These are phyloP conservation scores for Ascaphus truei DNA, from an alignment of 2,113 vertebrate genomes.

Conservation along the genomic window DNA sequence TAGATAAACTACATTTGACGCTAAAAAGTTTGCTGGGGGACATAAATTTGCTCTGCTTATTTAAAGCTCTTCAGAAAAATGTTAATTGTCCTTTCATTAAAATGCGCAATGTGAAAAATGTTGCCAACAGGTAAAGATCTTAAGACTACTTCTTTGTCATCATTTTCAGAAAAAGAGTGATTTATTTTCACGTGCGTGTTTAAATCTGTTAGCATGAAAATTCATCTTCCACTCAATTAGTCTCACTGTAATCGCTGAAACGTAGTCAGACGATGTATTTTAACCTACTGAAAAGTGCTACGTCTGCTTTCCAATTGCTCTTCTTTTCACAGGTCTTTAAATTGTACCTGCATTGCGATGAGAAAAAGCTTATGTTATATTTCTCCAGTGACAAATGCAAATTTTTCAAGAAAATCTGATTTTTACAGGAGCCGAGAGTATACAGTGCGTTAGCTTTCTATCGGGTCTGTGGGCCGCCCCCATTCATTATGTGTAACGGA, in stretches of 20 bases:
- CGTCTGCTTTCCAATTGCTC: neutral
- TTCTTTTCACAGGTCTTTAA: constrained; percentile 18
- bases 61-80: no score
- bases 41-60: no score
- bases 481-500: constrained; percentile 27
- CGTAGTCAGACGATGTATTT: no score
- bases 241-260: no score
- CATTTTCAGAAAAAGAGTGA: no score
- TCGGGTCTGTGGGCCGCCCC: constrained; percentile 3
- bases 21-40: no score
- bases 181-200: neutral
- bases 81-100: no score
- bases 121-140: neutral
- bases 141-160: neutral
- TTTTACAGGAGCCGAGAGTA: constrained; percentile 17
- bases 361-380: constrained; percentile 22
- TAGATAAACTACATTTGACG: no score
- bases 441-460: constrained; percentile 10
- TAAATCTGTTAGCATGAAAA: neutral
- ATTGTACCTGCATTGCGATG: constrained; percentile 9
- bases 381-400: constrained; percentile 27
- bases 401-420: constrained; percentile 32
- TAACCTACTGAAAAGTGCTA: neutral
- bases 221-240: no score
- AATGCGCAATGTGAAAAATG: neutral